Conservation (phyloP, 2,113 vertebrate species). For the Alexandromys fortis region DNA sequence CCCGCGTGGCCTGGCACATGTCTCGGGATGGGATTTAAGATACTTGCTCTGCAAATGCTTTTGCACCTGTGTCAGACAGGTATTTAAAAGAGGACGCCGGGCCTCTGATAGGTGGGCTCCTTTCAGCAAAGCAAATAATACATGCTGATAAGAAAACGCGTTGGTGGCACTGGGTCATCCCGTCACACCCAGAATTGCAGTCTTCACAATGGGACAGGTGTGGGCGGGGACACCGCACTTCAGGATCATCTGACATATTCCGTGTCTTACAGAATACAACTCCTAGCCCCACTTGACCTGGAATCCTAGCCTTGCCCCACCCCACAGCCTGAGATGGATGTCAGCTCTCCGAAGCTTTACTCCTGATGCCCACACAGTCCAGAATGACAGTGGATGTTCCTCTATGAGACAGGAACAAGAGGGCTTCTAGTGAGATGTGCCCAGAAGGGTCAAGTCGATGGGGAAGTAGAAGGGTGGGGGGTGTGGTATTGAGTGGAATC, state of each 20-base stretch:
- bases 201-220: background rate
- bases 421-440: no score
- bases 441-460: background rate
- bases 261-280: slow-evolving; percentile 80
- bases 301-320: background rate
- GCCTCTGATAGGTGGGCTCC: background rate
- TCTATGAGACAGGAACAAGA: background rate
- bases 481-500: background rate
- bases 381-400: background rate
- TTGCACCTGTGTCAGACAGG: background rate
- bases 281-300: slow-evolving; percentile 54
- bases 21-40: background rate
- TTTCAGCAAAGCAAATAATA: background rate
- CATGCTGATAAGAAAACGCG: background rate
- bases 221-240: background rate
- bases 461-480: background rate
- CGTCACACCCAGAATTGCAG: accelerated
- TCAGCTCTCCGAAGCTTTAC: background rate
- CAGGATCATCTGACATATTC: background rate
- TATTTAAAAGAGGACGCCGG: accelerated
- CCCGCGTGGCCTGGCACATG: background rate
- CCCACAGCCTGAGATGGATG: background rate
- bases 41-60: background rate
- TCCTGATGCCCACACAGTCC: background rate
- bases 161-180: background rate